These are phyloP conservation scores for Reinhardtius hippoglossoides DNA, from an alignment of 2,113 vertebrate genomes.

Conservation along the genomic window DNA sequence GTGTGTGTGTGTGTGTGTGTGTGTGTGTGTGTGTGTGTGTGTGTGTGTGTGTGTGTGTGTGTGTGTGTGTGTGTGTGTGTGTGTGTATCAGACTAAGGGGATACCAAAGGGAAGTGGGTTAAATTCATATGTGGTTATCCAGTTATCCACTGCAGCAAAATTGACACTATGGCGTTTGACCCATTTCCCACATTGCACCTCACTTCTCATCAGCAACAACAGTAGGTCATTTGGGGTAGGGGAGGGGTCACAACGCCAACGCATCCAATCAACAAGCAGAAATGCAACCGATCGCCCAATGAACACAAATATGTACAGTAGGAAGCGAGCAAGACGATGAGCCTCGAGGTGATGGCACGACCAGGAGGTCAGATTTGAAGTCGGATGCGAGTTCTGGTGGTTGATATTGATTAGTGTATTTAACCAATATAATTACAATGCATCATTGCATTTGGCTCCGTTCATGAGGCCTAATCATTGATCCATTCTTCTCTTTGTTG, in stretches of 20 bases:
- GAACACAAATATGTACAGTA: slow-evolving; percentile 12
- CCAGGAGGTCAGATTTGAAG: slow-evolving; percentile 15
- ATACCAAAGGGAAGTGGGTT: slow-evolving; percentile 40
- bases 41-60: not conserved
- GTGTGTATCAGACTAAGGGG: slow-evolving; percentile 10
- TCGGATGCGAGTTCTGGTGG: slow-evolving; percentile 57
- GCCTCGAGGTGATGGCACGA: slow-evolving; percentile 10
- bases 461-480: slow-evolving; percentile 35
- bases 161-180: slow-evolving; percentile 37
- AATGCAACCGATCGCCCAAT: slow-evolving; percentile 30
- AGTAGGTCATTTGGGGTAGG: slow-evolving; percentile 36
- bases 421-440: slow-evolving; percentile 34
- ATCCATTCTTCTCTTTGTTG: slow-evolving; percentile 10
- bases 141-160: slow-evolving; percentile 35
- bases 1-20: slow-evolving; percentile 3
- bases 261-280: slow-evolving; percentile 40
- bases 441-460: slow-evolving; percentile 34
- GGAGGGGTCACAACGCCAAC: not conserved
- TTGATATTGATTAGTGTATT: slow-evolving; percentile 52
- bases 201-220: slow-evolving; percentile 41
- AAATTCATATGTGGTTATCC: slow-evolving; percentile 38
- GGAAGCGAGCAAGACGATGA: slow-evolving; percentile 56
- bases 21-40: too few species aligned
- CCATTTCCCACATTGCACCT: slow-evolving; percentile 61
- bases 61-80: not conserved